phyloP scores from a whole-genome alignment of 2,113 vertebrate species.

The Corythoichthys intestinalis region DNA sequence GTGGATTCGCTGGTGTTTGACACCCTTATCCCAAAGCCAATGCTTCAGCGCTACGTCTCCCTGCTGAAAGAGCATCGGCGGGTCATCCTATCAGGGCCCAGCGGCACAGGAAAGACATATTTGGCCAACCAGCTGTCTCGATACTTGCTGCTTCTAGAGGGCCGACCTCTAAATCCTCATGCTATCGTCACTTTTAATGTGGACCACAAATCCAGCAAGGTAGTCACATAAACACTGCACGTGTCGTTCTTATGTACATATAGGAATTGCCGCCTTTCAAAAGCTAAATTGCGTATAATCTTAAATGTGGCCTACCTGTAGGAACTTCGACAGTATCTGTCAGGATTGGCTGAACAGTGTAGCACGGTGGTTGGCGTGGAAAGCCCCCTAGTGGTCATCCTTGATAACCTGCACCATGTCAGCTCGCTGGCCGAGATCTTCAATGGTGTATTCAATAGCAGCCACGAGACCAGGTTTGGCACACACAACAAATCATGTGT shows the following conservation, averaged over 20 bases:
- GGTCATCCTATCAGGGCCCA: slow-evolving; percentile 93
- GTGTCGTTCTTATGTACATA: not conserved
- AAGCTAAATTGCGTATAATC: not conserved
- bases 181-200: slow-evolving; percentile 91
- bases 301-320: slow-evolving; percentile 31
- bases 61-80: slow-evolving; percentile 87
- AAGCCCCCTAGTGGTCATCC: slow-evolving; percentile 89
- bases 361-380: slow-evolving; percentile 77
- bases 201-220: slow-evolving; percentile 98
- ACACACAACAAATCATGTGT: not conserved
- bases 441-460: slow-evolving; percentile 93
- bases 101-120: slow-evolving; percentile 92
- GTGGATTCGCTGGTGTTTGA: slow-evolving; percentile 92
- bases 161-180: slow-evolving; percentile 78
- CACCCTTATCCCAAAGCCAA: slow-evolving; percentile 88
- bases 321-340: slow-evolving; percentile 94
- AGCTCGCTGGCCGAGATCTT: slow-evolving; percentile 96
- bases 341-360: slow-evolving; percentile 90
- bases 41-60: slow-evolving; percentile 91
- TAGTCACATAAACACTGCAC: slow-evolving; percentile 28
- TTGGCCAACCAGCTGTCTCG: slow-evolving; percentile 88
- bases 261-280: not conserved
- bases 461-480: slow-evolving; percentile 87
- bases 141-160: slow-evolving; percentile 83
- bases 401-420: slow-evolving; percentile 95